Conservation (phyloP, 2,797 vertebrate genomes). For the Pseudochirops corinnae region DNA sequence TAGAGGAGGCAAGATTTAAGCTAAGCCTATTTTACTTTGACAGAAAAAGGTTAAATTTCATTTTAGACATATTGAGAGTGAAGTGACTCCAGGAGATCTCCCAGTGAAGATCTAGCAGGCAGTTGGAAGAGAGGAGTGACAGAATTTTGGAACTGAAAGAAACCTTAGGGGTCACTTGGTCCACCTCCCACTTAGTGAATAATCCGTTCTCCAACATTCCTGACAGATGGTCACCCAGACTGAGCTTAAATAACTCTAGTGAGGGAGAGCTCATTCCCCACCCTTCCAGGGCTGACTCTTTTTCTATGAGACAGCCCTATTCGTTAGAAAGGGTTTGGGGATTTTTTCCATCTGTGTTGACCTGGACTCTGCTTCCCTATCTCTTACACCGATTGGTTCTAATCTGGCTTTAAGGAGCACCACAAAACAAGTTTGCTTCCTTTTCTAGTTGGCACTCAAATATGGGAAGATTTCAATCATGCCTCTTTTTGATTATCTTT, state of each 20-base stretch:
- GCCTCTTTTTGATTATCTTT: neutral
- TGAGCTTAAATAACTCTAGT: neutral
- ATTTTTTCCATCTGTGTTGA: neutral
- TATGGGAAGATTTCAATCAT: neutral
- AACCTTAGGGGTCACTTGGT: slow-evolving; percentile 7
- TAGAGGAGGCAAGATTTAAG: neutral
- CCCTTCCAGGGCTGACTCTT: neutral
- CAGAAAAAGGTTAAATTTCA: neutral
- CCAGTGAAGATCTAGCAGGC: neutral
- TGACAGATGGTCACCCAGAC: slow-evolving; percentile 4
- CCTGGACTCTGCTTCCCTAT: neutral
- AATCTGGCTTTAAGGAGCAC: neutral
- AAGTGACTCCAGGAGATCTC: neutral
- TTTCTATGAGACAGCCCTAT: neutral
- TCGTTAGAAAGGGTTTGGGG: neutral
- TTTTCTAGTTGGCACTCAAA: neutral
- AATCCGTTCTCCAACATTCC: neutral
- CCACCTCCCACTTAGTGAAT: neutral
- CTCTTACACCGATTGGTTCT: slow-evolving; percentile 24
- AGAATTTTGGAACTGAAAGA: slow-evolving; percentile 33
- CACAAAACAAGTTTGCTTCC: neutral
- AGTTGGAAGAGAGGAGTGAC: neutral
- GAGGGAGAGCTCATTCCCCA: neutral
- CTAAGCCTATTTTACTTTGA: neutral
- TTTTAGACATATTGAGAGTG: neutral